A percentile compares a stretch with the other conserved stretches of the same genome.
phyloP scores from a whole-genome alignment of 2,888 invertebrate species.

The Stegophylla sp. region DNA sequence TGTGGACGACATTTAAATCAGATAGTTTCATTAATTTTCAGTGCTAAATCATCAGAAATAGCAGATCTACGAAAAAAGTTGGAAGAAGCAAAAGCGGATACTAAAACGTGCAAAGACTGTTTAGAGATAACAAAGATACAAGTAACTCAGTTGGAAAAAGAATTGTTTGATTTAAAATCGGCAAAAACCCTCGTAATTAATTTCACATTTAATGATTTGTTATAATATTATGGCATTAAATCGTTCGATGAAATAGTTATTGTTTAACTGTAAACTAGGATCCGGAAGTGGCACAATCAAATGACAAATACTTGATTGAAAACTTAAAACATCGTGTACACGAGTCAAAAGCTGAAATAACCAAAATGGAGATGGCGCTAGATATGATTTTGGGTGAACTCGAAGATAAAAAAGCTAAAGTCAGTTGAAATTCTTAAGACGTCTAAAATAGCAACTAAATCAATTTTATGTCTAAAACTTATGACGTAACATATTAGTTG shows the following conservation, averaged over 20 bases:
- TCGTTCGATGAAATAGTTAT: no score
- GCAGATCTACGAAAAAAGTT: neutral
- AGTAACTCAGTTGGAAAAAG: conserved; percentile 29
- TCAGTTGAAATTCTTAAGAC: neutral
- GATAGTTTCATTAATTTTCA: neutral
- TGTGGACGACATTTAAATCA: no score
- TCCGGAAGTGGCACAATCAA: neutral
- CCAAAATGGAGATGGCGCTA: conserved; percentile 4
- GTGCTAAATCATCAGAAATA: neutral
- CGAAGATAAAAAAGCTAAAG: conserved; percentile 45
- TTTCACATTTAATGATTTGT: neutral
- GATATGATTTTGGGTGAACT: conserved; percentile 39
- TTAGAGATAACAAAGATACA: conserved; percentile 14
- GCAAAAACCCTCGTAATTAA: neutral
- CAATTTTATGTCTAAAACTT: neutral
- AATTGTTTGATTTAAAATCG: conserved; percentile 28
- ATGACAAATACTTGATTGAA: conserved; percentile 43
- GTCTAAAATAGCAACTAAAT: neutral
- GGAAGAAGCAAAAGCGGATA: neutral
- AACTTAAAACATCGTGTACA: conserved; percentile 29
- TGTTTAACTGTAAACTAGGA: conserved; percentile 3
- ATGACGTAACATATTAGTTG: neutral
- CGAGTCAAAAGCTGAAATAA: neutral
- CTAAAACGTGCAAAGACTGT: neutral
- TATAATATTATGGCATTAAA: no score